Evolutionary conservation across 2,113 vertebrate genomes (phyloP).

Genomic region (Psammodynastes pulverulentus): DNA sequence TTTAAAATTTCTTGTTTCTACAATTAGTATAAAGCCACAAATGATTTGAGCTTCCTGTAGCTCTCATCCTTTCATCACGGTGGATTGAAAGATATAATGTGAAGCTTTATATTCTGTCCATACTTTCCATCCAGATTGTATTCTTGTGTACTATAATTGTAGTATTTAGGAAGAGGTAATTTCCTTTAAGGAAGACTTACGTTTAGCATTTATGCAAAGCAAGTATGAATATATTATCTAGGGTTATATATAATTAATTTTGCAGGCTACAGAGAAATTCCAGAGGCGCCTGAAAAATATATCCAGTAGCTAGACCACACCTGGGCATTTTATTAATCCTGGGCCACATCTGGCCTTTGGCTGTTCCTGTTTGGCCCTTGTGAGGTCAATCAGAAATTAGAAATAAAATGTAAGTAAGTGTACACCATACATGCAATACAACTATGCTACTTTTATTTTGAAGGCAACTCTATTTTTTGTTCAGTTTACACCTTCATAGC

Average conservation of each 20-base stretch:
- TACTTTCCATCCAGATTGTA: background rate
- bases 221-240: background rate
- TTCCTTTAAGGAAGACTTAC: background rate
- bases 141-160: background rate
- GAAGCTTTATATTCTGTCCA: background rate
- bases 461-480: background rate
- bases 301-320: background rate
- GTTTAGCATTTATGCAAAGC: background rate
- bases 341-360: background rate
- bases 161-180: background rate
- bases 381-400: background rate
- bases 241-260: background rate
- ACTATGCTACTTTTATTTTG: background rate
- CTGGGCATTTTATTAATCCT: background rate
- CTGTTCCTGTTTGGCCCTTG: background rate
- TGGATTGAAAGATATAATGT: background rate
- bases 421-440: background rate
- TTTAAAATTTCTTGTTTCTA: background rate
- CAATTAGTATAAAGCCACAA: background rate
- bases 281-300: background rate
- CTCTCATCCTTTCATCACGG: background rate
- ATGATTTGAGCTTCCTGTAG: background rate
- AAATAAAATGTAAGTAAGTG: background rate
- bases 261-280: background rate
- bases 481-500: background rate